Evolutionary conservation across 2,888 invertebrate genomes (phyloP).

Genomic region (Rosalia funebris): DNA sequence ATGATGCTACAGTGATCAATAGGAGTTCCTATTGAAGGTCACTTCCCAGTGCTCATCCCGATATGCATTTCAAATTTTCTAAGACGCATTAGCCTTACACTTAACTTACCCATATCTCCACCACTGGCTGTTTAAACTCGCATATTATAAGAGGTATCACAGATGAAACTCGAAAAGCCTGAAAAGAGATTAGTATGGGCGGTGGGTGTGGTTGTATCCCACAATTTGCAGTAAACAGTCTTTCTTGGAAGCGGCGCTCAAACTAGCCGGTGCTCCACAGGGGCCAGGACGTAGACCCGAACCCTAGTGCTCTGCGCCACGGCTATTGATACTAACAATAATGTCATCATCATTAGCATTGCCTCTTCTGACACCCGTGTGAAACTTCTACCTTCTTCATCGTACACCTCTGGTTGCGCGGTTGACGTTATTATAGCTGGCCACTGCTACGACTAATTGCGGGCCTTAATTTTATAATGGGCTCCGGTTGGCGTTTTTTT

Average conservation of each 20-base stretch:
- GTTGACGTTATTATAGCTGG: not conserved
- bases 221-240: constrained; percentile 53
- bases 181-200: constrained; percentile 42
- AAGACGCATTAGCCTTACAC: no score
- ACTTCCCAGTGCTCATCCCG: no score
- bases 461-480: constrained; percentile 4
- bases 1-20: no score
- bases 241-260: constrained; percentile 48
- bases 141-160: constrained; percentile 1
- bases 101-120: no score
- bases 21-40: no score
- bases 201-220: constrained; percentile 52
- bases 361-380: constrained; percentile 9
- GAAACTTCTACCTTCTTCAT: constrained; percentile 13
- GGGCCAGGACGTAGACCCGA: constrained; percentile 13
- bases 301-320: no score
- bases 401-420: not conserved
- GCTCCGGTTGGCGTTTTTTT: not conserved
- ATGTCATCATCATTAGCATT: constrained; percentile 23
- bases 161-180: not conserved
- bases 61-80: no score
- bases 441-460: constrained; percentile 2
- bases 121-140: no score
- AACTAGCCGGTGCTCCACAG: constrained; percentile 23
- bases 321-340: constrained; percentile 18